Conservation (phyloP, 2,888 invertebrate genomes). For the Masnerella sp. region DNA sequence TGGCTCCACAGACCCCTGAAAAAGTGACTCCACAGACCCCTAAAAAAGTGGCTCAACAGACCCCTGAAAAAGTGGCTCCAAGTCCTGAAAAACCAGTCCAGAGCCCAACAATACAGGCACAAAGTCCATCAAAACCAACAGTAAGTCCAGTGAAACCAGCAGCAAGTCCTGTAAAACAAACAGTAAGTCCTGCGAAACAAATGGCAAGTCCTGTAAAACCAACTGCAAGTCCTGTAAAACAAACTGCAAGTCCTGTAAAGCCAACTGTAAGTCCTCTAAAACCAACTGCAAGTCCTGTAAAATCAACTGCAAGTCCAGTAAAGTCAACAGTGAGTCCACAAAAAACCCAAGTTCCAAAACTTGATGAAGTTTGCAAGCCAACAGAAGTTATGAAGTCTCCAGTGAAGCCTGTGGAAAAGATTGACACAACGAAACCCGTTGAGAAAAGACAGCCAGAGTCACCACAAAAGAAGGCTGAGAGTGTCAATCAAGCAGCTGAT, state of each 20-base stretch:
- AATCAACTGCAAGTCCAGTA: slow-evolving; percentile 4
- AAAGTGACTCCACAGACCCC: slow-evolving; percentile 12
- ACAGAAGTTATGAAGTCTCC: too few species aligned
- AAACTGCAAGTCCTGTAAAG: slow-evolving; percentile 1
- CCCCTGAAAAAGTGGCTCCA: slow-evolving; percentile 11
- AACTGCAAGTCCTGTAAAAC: neutral
- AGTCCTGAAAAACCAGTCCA: slow-evolving; percentile 38
- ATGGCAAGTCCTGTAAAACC: slow-evolving; percentile 9
- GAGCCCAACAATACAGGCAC: slow-evolving; percentile 16
- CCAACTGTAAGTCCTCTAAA: too few species aligned
- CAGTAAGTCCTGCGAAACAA: too few species aligned
- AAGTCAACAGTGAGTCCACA: too few species aligned
- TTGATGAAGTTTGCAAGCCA: too few species aligned
- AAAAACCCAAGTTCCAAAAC: too few species aligned
- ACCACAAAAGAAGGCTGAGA: too few species aligned
- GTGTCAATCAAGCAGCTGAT: too few species aligned
- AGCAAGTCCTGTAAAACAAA: too few species aligned
- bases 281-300: slow-evolving; percentile 5
- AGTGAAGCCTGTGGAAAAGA: too few species aligned
- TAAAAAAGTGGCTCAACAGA: slow-evolving; percentile 18
- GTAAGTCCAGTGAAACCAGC: slow-evolving; percentile 13
- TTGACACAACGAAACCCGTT: too few species aligned
- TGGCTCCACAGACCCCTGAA: neutral
- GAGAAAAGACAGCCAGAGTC: too few species aligned
- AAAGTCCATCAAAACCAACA: slow-evolving; percentile 7